Percentiles rank a stretch among this genome's conserved stretches.
Evolutionary conservation across 2,797 vertebrate species (phyloP).

Genomic region (Protonibea diacanthus): DNA sequence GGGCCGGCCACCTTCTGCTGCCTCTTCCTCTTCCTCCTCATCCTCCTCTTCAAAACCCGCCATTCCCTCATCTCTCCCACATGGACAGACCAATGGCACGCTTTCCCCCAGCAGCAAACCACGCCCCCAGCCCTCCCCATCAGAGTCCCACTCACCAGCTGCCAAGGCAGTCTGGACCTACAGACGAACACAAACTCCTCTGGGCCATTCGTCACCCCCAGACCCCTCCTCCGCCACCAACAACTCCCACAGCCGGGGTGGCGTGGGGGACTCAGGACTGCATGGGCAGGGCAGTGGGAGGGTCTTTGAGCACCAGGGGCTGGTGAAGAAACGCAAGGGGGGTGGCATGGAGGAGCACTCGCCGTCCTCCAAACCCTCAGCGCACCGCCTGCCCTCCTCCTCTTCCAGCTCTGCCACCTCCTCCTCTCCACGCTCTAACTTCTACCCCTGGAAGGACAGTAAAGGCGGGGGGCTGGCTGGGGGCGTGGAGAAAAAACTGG

Average conservation of each 20-base stretch:
- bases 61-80: conserved; percentile 65
- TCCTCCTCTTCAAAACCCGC: conserved; percentile 79
- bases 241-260: conserved; percentile 77
- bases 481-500: conserved; percentile 91
- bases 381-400: conserved; percentile 82
- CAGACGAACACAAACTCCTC: conserved; percentile 79
- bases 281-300: conserved; percentile 77
- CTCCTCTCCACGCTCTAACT: conserved; percentile 83
- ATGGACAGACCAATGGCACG: conserved; percentile 89
- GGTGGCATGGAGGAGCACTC: conserved; percentile 78
- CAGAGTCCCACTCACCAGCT: conserved; percentile 82
- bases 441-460: conserved; percentile 89
- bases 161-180: conserved; percentile 80
- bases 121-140: conserved; percentile 76
- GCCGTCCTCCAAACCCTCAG: conserved; percentile 84
- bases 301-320: conserved; percentile 87
- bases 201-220: conserved; percentile 67
- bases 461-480: conserved; percentile 80
- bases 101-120: conserved; percentile 82
- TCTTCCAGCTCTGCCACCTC: conserved; percentile 78
- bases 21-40: conserved; percentile 81
- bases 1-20: conserved; percentile 79
- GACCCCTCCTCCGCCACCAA: conserved; percentile 72
- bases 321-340: conserved; percentile 90
- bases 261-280: conserved; percentile 72